Conservation (phyloP, 2,113 vertebrate genomes). For the Sisor rabdophorus region DNA sequence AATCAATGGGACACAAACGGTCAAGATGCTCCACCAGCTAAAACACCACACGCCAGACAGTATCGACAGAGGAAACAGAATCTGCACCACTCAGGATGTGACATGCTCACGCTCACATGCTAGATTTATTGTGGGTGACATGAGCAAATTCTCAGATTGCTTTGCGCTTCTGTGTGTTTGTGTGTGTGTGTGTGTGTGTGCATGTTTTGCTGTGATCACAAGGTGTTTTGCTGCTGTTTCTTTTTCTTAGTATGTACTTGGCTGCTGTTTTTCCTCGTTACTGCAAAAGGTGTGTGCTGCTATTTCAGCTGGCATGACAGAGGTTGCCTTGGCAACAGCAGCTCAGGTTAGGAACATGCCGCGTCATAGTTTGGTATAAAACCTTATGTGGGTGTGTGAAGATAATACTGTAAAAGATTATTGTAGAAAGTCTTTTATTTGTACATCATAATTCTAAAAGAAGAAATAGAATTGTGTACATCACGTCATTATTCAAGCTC, state of each 20-base stretch:
- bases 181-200: not conserved
- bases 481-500: too few relatives aligned
- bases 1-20: not conserved
- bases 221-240: not conserved
- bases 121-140: too few relatives aligned
- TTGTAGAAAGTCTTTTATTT: too few relatives aligned
- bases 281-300: conserved; percentile 5
- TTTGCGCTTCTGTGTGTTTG: not conserved
- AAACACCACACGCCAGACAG: not conserved
- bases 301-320: not conserved
- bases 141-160: too few relatives aligned
- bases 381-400: not conserved
- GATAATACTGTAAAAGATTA: not conserved
- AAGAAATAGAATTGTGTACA: too few relatives aligned
- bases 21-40: not conserved
- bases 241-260: not conserved
- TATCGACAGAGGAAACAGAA: not conserved
- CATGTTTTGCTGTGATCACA: not conserved
- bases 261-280: conserved; percentile 12
- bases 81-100: not conserved
- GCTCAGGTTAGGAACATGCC: conserved; percentile 3
- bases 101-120: not conserved
- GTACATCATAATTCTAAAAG: too few relatives aligned
- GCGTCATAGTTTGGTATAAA: not conserved
- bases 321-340: conserved; percentile 30